Evolutionary conservation across 1,140 invertebrate genomes (phyloP).

Genomic region (Aphaenogaster ashmeadi): DNA sequence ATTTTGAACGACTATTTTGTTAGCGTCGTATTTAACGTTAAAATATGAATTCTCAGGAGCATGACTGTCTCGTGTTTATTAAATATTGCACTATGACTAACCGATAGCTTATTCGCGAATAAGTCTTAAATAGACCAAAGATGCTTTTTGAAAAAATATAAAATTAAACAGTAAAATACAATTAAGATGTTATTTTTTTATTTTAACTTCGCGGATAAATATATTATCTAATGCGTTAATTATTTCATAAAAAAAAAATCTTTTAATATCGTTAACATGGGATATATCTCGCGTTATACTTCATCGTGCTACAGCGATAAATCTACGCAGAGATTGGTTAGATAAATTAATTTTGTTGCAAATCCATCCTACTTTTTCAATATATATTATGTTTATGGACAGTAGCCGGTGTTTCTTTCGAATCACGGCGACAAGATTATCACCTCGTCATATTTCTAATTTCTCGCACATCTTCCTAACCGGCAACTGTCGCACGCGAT

Average conservation of each 20-base stretch:
- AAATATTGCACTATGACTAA: background rate
- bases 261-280: background rate
- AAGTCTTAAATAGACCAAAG: background rate
- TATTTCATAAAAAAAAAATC: background rate
- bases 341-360: background rate
- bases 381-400: background rate
- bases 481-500: background rate
- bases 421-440: background rate
- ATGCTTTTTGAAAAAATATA: background rate
- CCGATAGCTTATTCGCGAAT: background rate
- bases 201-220: background rate
- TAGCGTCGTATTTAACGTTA: background rate
- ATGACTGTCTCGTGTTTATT: background rate
- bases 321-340: background rate
- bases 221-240: background rate
- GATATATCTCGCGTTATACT: background rate
- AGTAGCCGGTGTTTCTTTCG: background rate
- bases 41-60: background rate
- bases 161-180: background rate
- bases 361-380: constrained; percentile 6
- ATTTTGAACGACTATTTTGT: background rate
- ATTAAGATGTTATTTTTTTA: background rate
- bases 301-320: background rate
- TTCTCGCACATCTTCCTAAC: background rate
- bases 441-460: background rate